Conservation (phyloP, 35 echinoderm and acorn worm species). For the Anneissia japonica region DNA sequence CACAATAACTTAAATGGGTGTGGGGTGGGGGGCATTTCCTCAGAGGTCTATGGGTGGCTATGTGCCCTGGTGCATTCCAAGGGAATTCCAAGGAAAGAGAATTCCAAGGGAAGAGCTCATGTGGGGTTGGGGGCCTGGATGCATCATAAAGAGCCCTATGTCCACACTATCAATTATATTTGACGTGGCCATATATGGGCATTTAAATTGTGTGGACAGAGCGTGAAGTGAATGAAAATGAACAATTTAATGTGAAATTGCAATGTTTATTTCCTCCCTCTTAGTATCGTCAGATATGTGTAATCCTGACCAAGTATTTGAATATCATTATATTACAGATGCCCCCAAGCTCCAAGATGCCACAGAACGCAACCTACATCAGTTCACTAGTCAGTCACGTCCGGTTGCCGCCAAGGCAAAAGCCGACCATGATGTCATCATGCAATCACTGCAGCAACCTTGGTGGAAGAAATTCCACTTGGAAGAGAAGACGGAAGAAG, state of each 20-base stretch:
- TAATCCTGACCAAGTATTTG: not conserved
- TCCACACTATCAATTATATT: no score
- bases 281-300: not conserved
- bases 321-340: conserved; percentile 22
- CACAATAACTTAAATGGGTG: no score
- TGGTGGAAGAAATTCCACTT: conserved; percentile 95
- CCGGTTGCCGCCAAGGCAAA: conserved; percentile 85
- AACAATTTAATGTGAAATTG: not conserved
- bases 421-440: conserved; percentile 67
- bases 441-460: conserved; percentile 62
- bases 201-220: no score
- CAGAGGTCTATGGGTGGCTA: no score
- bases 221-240: no score
- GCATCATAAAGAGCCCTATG: no score
- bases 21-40: no score
- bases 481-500: conserved; percentile 74
- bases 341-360: conserved; percentile 76
- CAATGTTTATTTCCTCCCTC: not conserved
- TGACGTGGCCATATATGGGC: no score
- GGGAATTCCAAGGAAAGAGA: no score
- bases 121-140: no score
- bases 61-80: no score
- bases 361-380: conserved; percentile 65
- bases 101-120: no score
- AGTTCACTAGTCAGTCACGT: conserved; percentile 77